Percentiles rank a stretch among this genome's conserved stretches.
Evolutionary conservation across 2,113 vertebrate species (phyloP).

Genomic region (Sterrhoptilus dennistouni): DNA sequence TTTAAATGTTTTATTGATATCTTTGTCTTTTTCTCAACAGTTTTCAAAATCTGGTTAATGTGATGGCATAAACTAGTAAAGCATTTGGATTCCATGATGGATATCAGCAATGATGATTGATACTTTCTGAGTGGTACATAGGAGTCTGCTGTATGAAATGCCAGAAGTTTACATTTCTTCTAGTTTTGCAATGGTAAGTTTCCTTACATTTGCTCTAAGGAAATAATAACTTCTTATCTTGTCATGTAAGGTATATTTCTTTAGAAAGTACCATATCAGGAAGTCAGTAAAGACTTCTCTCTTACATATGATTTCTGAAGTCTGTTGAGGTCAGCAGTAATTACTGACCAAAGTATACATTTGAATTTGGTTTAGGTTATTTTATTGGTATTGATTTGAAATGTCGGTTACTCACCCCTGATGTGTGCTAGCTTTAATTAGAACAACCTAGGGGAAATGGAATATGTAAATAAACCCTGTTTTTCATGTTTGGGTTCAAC

Average conservation of each 20-base stretch:
- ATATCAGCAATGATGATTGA: constrained; percentile 57
- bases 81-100: constrained; percentile 59
- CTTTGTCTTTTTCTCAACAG: constrained; percentile 72
- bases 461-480: neutral
- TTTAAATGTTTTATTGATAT: constrained; percentile 8
- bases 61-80: constrained; percentile 57
- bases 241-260: neutral
- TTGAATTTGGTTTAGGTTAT: neutral
- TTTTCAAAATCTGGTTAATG: constrained; percentile 62
- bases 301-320: neutral
- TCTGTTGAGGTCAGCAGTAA: neutral
- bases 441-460: neutral
- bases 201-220: neutral
- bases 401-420: neutral
- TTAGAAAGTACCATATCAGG: neutral
- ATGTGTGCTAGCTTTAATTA: neutral
- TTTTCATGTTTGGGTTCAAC: neutral
- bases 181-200: constrained; percentile 70
- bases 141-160: constrained; percentile 41
- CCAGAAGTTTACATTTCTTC: constrained; percentile 18
- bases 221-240: neutral
- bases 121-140: constrained; percentile 24
- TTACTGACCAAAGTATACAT: neutral
- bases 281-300: neutral
- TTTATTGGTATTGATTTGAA: neutral